These are phyloP conservation scores for Cactoblastis cactorum DNA, from an alignment of 2,888 invertebrate species.

Conservation along the genomic window DNA sequence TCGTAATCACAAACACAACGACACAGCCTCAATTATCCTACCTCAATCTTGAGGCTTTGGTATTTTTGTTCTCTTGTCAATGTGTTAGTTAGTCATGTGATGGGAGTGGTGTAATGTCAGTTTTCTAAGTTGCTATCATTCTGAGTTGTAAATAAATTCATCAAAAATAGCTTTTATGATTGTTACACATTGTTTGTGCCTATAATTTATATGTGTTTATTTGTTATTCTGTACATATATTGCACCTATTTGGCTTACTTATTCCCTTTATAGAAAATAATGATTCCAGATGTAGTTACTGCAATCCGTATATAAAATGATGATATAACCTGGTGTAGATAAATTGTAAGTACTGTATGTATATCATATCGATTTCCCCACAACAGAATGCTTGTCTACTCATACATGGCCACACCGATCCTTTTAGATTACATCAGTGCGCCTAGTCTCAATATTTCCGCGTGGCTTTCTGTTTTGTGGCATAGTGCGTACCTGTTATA, in stretches of 20 bases:
- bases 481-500: too few species aligned
- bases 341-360: too few species aligned
- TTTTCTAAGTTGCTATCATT: constrained; percentile 1
- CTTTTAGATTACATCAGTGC: too few species aligned
- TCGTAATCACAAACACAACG: neutral
- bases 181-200: neutral
- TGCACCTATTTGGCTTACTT: neutral
- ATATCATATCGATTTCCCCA: too few species aligned
- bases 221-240: neutral
- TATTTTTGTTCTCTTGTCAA: neutral
- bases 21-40: neutral
- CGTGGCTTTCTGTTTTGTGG: too few species aligned
- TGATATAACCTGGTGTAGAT: too few species aligned
- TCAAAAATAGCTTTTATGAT: neutral
- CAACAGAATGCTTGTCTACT: too few species aligned
- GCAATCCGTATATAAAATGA: too few species aligned
- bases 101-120: neutral
- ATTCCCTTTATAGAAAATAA: neutral
- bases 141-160: neutral
- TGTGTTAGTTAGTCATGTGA: constrained; percentile 1
- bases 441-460: too few species aligned
- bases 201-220: too few species aligned
- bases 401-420: too few species aligned
- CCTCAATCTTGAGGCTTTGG: neutral
- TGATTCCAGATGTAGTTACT: too few species aligned